phyloP scores from a whole-genome alignment of 2,888 invertebrate genomes.

The Trissolcus brochymenae region DNA sequence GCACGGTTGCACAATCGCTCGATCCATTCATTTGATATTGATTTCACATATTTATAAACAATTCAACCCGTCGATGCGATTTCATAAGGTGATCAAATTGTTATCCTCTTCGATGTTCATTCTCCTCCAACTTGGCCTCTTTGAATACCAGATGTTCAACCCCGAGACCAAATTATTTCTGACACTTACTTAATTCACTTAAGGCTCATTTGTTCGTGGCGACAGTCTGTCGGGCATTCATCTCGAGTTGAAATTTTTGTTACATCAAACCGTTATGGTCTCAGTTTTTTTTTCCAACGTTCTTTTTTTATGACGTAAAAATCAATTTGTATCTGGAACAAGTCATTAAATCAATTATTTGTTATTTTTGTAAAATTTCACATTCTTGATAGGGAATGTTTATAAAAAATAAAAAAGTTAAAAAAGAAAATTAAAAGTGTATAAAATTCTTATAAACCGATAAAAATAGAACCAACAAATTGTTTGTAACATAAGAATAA shows the following conservation, averaged over 20 bases:
- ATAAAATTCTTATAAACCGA: too few relatives aligned
- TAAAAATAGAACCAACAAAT: too few relatives aligned
- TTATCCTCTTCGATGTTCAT: too few relatives aligned
- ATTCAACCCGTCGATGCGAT: neutral
- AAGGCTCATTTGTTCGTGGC: constrained; percentile 44
- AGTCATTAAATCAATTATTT: too few relatives aligned
- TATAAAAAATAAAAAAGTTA: too few relatives aligned
- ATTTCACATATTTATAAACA: constrained; percentile 12
- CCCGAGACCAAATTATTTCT: constrained; percentile 26
- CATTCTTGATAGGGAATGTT: too few relatives aligned
- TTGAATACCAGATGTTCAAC: too few relatives aligned
- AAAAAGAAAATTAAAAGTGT: too few relatives aligned
- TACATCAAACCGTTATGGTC: constrained; percentile 30
- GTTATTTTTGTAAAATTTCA: too few relatives aligned
- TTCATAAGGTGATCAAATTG: neutral
- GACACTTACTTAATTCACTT: constrained; percentile 37
- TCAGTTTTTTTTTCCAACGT: constrained; percentile 27
- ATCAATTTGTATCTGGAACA: too few relatives aligned
- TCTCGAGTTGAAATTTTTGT: constrained; percentile 39
- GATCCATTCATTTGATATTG: constrained; percentile 12
- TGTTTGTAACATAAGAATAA: too few relatives aligned
- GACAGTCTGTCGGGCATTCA: constrained; percentile 47
- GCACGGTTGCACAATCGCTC: constrained; percentile 9
- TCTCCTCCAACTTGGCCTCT: too few relatives aligned
- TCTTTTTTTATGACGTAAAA: neutral